phyloP scores from a whole-genome alignment of 2,888 invertebrate species.

The Eupithecia centaureata region DNA sequence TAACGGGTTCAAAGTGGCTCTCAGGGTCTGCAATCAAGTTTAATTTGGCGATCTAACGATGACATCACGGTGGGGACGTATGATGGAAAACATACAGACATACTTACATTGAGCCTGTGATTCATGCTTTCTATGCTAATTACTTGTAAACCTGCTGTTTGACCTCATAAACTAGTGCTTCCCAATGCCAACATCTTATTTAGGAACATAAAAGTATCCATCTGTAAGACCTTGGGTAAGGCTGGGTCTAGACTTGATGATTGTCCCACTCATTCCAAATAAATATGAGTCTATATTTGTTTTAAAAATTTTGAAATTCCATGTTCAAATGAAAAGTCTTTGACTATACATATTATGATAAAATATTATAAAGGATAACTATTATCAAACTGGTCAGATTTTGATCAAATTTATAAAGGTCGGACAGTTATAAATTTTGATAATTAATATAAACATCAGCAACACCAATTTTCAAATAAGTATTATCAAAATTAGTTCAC shows the following conservation, averaged over 20 bases:
- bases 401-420: no score
- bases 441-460: no score
- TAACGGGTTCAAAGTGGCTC: constrained; percentile 6
- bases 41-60: constrained; percentile 44
- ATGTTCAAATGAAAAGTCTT: no score
- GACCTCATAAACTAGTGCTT: background rate
- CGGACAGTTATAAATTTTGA: no score
- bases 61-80: constrained; percentile 56
- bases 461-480: no score
- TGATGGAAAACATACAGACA: constrained; percentile 12
- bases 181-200: background rate
- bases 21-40: constrained; percentile 23
- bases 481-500: no score
- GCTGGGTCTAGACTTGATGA: background rate
- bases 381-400: no score
- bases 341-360: no score
- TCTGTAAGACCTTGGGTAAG: background rate
- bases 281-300: background rate
- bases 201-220: background rate
- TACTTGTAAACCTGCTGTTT: constrained; percentile 1
- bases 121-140: constrained; percentile 25
- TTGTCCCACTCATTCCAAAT: background rate
- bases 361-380: no score
- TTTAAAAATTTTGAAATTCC: no score
- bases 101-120: constrained; percentile 7